A percentile compares a stretch with the other conserved stretches of the same genome.
Conservation (phyloP, 2,888 invertebrate genomes). For the Caenorhabditis sp. region DNA sequence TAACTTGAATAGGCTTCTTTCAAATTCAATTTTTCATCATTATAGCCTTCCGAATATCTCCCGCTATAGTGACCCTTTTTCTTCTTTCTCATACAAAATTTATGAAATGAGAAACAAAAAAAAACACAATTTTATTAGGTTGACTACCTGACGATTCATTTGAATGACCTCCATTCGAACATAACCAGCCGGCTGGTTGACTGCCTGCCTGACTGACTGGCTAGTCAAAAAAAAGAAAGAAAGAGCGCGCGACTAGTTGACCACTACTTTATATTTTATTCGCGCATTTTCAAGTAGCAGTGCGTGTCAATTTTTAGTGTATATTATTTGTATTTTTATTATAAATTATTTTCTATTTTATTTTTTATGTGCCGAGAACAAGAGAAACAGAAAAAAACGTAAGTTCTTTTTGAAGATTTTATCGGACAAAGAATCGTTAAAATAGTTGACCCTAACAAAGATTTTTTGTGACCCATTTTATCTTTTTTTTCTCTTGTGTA, state of each 20-base stretch:
- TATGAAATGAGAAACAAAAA: not conserved
- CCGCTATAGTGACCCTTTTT: not conserved
- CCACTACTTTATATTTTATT: not conserved
- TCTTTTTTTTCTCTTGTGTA: not conserved
- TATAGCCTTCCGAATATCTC: too few species aligned
- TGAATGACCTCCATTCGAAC: not conserved
- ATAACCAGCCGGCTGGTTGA: not conserved
- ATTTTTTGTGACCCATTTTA: not conserved
- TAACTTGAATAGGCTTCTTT: not conserved
- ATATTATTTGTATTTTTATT: not conserved
- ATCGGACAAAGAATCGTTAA: conserved; percentile 1
- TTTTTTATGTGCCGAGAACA: not conserved
- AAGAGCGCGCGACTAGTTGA: not conserved
- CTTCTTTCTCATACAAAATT: not conserved
- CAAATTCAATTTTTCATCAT: not conserved
- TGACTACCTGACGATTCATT: conserved; percentile 1
- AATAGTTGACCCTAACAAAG: not conserved
- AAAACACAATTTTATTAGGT: not conserved
- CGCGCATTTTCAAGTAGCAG: not conserved
- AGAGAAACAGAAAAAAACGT: not conserved
- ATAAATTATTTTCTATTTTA: not conserved
- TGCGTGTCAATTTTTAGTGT: not conserved
- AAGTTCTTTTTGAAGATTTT: not conserved
- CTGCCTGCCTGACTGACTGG: not conserved
- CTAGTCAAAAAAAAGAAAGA: not conserved